Evolutionary conservation across 1,140 invertebrate genomes (phyloP).

Genomic region (Drosophila lowei): DNA sequence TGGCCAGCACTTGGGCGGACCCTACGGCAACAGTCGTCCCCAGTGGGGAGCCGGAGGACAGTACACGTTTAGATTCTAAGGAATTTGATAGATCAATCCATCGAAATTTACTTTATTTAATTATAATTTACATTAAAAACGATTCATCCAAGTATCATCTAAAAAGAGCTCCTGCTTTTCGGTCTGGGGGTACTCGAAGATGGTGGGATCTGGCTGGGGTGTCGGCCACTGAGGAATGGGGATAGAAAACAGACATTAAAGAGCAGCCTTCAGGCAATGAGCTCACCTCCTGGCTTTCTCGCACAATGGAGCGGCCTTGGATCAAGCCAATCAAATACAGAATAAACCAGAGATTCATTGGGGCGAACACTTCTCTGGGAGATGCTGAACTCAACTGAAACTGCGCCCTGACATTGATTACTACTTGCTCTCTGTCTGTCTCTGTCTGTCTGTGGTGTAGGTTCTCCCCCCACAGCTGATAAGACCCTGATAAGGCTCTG

Average conservation of each 20-base stretch:
- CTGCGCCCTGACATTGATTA: not conserved
- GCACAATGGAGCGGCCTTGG: conserved; percentile 37
- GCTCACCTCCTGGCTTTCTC: conserved; percentile 41
- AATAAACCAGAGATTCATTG: conserved; percentile 28
- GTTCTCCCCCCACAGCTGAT: conserved; percentile 15
- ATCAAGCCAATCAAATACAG: conserved; percentile 41
- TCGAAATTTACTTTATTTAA: not conserved
- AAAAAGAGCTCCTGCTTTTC: conserved; percentile 12
- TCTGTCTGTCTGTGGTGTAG: not conserved
- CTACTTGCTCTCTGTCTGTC: not conserved
- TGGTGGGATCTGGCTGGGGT: conserved; percentile 53
- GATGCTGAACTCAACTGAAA: conserved; percentile 20
- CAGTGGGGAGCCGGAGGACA: conserved; percentile 60
- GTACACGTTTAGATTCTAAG: conserved; percentile 67
- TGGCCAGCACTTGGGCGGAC: conserved; percentile 72
- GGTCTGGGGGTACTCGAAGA: conserved; percentile 44
- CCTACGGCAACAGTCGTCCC: conserved; percentile 72
- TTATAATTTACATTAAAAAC: not conserved
- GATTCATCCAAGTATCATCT: not conserved
- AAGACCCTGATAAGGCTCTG: conserved; percentile 36
- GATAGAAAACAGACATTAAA: not conserved
- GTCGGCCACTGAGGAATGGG: not conserved
- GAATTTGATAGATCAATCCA: no score
- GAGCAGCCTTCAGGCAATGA: not conserved
- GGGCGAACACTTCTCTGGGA: conserved; percentile 44